Base-by-base conservation (phyloP, 2,797 vertebrate genomes). In the Crossoptilon crossoptilon region DNA sequence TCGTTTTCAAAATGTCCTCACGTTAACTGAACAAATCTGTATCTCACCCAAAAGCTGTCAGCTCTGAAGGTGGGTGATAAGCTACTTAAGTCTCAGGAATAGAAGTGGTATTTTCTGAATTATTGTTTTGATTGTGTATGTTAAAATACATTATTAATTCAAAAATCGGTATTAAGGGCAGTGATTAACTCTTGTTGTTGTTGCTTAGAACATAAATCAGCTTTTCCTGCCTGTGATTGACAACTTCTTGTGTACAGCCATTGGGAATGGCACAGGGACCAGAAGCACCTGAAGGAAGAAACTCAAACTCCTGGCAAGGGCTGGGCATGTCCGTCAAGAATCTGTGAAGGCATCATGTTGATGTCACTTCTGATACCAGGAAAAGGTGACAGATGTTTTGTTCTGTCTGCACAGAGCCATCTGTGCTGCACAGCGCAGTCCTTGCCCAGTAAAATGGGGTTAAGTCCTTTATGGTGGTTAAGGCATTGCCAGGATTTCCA, bases 401-500 rank as follows among this genome's bases (percentile, higher is more conserved):
- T 88, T 87, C 48, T 35, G n/a, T 75, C n/a, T 78, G 39, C 56
- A 24, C 2, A 2, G 76, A 89, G 43, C 59, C 58, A 46, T 75
- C 43, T 88, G 85, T 89, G 82, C 75, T 0, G 8, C 53, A 56
- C 77, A 58, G 5, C 56, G n/a, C 63, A 26, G 59, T 43, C 63
- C 87, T 78, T 0, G 3, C 44, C 68, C 24, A 7, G 71, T 81
- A 60, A 94, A 75, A 87, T 48, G 55, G 29, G 72, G 79, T 87
- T 63, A 74, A 84, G 56, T 74, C 71, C 67, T 85, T 90, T 69
- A 60, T 69, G 59, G 37, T 81, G 49, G 71, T 70, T 44, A 90
- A 64, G 49, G 35, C 64, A 87, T 64, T 71, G 88, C 83, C 68
- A 87, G 59, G 55, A 71, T 91, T 84, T 82, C 82, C 71, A 87